Conservation (phyloP, 2,888 invertebrate genomes). For the Diarsia brunnea region DNA sequence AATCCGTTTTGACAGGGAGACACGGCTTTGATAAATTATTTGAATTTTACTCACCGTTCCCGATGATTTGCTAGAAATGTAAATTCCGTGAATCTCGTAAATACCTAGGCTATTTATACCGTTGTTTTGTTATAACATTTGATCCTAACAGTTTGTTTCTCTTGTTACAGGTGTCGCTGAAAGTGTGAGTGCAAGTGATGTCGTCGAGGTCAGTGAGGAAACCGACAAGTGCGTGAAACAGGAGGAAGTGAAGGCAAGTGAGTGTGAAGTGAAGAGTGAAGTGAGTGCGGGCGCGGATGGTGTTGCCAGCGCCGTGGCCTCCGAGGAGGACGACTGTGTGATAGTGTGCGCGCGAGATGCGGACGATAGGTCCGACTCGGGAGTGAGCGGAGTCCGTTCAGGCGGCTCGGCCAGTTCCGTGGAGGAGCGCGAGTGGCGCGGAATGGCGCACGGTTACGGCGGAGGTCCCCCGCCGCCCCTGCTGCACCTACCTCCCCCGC, state of each 20-base stretch:
- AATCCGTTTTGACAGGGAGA: conserved; percentile 59
- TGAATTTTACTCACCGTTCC: conserved; percentile 36
- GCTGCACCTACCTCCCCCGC: conserved; percentile 87
- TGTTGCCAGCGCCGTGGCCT: conserved; percentile 90
- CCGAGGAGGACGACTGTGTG: conserved; percentile 92
- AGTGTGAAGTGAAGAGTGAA: conserved; percentile 88
- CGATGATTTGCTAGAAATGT: conserved; percentile 35
- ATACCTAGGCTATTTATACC: not conserved
- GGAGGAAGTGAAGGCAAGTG: conserved; percentile 84
- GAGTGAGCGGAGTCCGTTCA: conserved; percentile 94
- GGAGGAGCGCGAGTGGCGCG: conserved; percentile 94
- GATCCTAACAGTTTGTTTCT: conserved; percentile 50
- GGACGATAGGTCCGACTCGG: conserved; percentile 92
- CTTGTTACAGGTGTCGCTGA: conserved; percentile 87
- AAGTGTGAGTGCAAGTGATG: conserved; percentile 88
- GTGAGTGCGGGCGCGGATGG: conserved; percentile 88
- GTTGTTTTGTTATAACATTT: not conserved
- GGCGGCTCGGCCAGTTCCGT: conserved; percentile 94
- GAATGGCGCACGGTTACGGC: conserved; percentile 93
- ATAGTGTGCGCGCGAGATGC: conserved; percentile 91
- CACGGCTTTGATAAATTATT: conserved; percentile 56
- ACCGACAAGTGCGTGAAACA: conserved; percentile 86
- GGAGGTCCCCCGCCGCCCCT: conserved; percentile 92
- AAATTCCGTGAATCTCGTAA: conserved; percentile 12
- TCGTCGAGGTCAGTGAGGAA: conserved; percentile 85